These are phyloP conservation scores for Drosophila buzzatii DNA, from an alignment of 2,888 invertebrate species.

Conservation along the genomic window DNA sequence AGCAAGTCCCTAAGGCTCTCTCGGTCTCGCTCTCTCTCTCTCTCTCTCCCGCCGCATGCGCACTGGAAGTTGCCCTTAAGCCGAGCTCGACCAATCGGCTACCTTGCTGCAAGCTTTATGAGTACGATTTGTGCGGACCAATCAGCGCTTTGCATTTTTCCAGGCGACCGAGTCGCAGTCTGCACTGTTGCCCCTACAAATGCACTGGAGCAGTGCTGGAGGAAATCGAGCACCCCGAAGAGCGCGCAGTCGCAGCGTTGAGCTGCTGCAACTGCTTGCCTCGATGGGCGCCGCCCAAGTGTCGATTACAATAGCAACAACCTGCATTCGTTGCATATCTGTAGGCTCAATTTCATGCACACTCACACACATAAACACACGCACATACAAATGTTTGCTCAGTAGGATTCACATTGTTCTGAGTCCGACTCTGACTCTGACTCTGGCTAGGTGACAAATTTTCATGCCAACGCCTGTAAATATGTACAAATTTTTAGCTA, in stretches of 20 bases:
- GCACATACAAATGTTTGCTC: slow-evolving; percentile 63
- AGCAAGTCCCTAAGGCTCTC: slow-evolving; percentile 56
- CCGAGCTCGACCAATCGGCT: slow-evolving; percentile 72
- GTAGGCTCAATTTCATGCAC: slow-evolving; percentile 72
- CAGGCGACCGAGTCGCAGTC: slow-evolving; percentile 37
- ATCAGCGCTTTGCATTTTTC: slow-evolving; percentile 72
- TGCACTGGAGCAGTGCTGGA: slow-evolving; percentile 31
- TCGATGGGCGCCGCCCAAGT: slow-evolving; percentile 82
- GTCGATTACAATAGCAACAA: slow-evolving; percentile 76
- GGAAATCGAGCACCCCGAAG: slow-evolving; percentile 25
- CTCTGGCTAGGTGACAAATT: slow-evolving; percentile 77
- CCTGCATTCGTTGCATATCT: slow-evolving; percentile 72
- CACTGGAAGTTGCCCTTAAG: slow-evolving; percentile 76
- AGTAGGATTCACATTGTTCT: slow-evolving; percentile 55
- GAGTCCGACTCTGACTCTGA: slow-evolving; percentile 32
- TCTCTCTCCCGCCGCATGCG: slow-evolving; percentile 65
- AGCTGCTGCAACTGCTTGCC: slow-evolving; percentile 63
- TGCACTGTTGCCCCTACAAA: slow-evolving; percentile 59
- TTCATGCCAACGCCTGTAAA: slow-evolving; percentile 79
- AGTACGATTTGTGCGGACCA: slow-evolving; percentile 59
- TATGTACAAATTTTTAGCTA: slow-evolving; percentile 70
- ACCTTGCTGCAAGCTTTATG: slow-evolving; percentile 65
- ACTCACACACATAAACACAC: slow-evolving; percentile 31
- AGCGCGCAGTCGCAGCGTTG: slow-evolving; percentile 65
- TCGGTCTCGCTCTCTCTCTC: slow-evolving; percentile 36